Evolutionary conservation across 2,888 invertebrate species (phyloP), one percentile per base, ranked within the genome.

Genomic region (Erebia ligea): DNA sequence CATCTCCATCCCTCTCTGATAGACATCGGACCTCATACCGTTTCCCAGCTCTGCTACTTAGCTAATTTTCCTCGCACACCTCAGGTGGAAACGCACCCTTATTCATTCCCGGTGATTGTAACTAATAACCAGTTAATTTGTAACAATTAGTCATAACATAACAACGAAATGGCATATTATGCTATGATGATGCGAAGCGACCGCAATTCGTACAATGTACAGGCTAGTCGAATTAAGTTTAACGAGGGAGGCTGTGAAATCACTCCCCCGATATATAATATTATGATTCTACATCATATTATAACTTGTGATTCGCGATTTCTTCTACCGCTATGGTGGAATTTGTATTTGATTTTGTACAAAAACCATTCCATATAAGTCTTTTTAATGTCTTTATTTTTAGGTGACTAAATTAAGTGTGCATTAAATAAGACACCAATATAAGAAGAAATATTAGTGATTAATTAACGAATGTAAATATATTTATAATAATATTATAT

Each of bases 341-440:
- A 83, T 86, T 87, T 86, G 86, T 89, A 86, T 89, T 91, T 90
- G 86, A 86, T 90, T 91, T 91, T 93, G 92, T 92, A 92, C 92
- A 92, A 92, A 90, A 92, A 91, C 90, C 92, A 93, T 93, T 93
- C 92, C 92, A 91, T 92, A 83, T 92, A 83, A 84, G 82, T 85
- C 87, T 88, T 89, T 86, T 88, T 89, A 87, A 88, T 85, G 82
- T 89, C 85, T 91, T 91, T 87, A 92, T 90, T 90, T 90, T 87
- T 89, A 86, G 84, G 85, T 82, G 80, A 82, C 76, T 83, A 84
- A 85, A 82, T 78, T 91, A 91, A 90, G 91, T 86, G 89, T 90
- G 91, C 90, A 84, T 91, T 89, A 86, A 88, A 90, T 92, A 92
- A 92, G 91, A 93, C 93, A 93, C 93, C 93, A 93, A 93, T 91